These are phyloP conservation scores for Oscheius sp. DNA, from an alignment of 2,888 invertebrate genomes.

Conservation along the genomic window DNA sequence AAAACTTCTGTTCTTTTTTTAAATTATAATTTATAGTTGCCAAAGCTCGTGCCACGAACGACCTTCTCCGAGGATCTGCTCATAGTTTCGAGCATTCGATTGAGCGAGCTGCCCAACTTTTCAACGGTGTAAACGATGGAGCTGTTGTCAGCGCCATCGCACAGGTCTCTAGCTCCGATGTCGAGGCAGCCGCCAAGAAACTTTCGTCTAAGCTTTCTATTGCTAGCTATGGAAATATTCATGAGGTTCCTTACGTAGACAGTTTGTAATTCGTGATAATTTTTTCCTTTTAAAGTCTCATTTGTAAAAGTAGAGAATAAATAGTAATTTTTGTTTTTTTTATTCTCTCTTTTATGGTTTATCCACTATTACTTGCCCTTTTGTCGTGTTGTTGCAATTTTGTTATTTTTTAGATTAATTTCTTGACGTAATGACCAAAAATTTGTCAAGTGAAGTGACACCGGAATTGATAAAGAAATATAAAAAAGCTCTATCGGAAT, in stretches of 20 bases:
- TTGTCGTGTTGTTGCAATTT: background rate
- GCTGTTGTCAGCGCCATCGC: conserved; percentile 43
- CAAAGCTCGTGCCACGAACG: conserved; percentile 47
- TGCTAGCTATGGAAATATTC: conserved; percentile 55
- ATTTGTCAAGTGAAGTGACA: background rate
- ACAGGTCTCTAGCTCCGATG: conserved; percentile 46
- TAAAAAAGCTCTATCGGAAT: conserved; percentile 24
- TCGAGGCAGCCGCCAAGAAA: conserved; percentile 56
- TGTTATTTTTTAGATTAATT: background rate
- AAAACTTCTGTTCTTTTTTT: background rate
- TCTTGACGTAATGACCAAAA: background rate
- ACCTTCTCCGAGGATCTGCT: conserved; percentile 46
- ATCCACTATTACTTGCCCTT: background rate
- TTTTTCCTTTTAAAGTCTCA: background rate
- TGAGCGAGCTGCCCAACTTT: conserved; percentile 49
- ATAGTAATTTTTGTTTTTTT: conserved; percentile 7
- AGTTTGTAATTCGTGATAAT: conserved; percentile 39
- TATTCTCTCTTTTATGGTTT: background rate
- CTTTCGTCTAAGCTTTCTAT: conserved; percentile 48
- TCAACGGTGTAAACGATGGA: conserved; percentile 41
- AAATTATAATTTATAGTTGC: conserved; percentile 39
- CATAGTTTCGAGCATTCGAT: conserved; percentile 43
- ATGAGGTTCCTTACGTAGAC: conserved; percentile 55
- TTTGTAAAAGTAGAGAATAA: conserved; percentile 9
- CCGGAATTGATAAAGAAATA: conserved; percentile 19